These are phyloP conservation scores for Todiramphus chloris DNA, from an alignment of 2,113 vertebrate species.

Conservation along the genomic window DNA sequence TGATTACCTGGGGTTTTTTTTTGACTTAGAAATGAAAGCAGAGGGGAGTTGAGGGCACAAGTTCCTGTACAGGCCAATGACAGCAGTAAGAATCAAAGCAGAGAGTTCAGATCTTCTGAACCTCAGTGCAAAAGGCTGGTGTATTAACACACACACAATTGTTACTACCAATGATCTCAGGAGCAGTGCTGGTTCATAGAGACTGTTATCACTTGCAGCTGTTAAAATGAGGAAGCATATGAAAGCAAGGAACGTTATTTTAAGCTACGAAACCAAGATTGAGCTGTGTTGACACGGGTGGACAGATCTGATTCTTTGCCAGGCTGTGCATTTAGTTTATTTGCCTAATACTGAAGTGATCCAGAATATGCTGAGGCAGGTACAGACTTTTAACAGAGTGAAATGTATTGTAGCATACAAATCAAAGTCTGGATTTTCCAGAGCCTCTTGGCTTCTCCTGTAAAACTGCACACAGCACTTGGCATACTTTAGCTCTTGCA, in stretches of 20 bases:
- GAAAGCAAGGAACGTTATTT: background rate
- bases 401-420: background rate
- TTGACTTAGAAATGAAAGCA: background rate
- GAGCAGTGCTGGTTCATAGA: background rate
- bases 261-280: background rate
- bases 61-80: background rate
- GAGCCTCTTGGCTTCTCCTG: background rate
- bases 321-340: background rate
- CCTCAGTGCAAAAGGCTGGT: background rate
- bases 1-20: background rate
- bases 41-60: background rate
- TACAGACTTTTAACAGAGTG: background rate
- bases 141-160: background rate
- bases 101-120: background rate
- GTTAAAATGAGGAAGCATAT: background rate
- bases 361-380: background rate
- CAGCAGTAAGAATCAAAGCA: background rate
- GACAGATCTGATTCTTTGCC: background rate
- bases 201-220: background rate
- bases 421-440: background rate
- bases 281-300: background rate
- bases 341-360: background rate
- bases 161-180: background rate
- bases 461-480: background rate
- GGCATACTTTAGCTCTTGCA: background rate